Conservation (phyloP, 2,113 vertebrate genomes). For the Parotia lawesii region DNA sequence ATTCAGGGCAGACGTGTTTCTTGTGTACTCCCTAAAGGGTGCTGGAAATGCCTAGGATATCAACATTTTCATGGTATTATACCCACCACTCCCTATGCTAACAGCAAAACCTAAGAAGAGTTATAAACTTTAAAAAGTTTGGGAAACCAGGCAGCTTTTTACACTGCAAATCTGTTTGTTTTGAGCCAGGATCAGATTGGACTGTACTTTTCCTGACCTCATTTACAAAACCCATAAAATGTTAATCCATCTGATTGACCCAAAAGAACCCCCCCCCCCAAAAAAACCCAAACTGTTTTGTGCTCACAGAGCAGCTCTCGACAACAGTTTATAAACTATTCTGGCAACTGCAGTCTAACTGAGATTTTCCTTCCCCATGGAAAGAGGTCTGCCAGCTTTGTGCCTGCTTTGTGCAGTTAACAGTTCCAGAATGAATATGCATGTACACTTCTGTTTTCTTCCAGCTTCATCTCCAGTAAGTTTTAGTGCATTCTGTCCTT, state of each 20-base stretch:
- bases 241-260: neutral
- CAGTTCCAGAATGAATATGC: neutral
- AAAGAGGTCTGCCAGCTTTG: neutral
- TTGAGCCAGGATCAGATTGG: neutral
- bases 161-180: neutral
- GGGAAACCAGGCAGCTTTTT: neutral
- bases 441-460: neutral
- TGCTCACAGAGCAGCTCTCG: neutral
- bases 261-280: neutral
- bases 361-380: neutral
- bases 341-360: neutral
- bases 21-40: neutral
- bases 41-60: neutral
- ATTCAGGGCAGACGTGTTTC: neutral
- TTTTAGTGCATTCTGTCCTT: neutral
- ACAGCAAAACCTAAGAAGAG: neutral
- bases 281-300: accelerated
- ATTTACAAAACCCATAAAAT: neutral
- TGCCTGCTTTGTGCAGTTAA: neutral
- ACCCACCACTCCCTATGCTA: neutral
- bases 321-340: neutral
- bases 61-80: neutral
- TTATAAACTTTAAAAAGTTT: neutral
- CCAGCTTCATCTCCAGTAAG: neutral
- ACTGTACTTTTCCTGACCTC: neutral